Base-by-base conservation (phyloP, 2,888 invertebrate species). In the Notodonta ziczac region DNA sequence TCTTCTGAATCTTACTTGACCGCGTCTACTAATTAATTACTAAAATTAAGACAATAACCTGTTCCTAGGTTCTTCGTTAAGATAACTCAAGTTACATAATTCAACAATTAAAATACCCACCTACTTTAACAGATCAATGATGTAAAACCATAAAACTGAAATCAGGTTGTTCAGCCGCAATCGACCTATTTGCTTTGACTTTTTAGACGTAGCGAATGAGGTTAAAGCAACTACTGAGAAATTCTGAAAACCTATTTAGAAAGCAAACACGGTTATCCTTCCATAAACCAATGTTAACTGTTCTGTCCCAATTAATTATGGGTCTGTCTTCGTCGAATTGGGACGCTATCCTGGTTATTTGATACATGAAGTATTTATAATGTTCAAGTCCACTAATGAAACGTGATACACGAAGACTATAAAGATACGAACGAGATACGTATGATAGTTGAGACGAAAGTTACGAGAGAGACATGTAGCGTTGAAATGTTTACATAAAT, bases 211-310 rank as follows among this genome's bases (percentile, higher is more conserved):
- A 56, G 46, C 39, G 63, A 82, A 73, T 70, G 74, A 82, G 87
- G 85, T 86, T 83, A 76, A 68, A 74, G 83, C 85, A 87, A 90
- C 86, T 32, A 52, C 16, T 7, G 10, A 52, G 32, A 63, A 65
- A 39, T 53, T 58, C 73, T 61, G 69, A 78, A 86, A 72, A 86
- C 88, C 89, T 75, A 82, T 87, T 86, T 87, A 81, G 61, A 65
- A 55, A 72, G 56, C 69, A 74, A 88, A 90, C 87, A 86, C 89
- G 91, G 92, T 91, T 86, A 88, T 83, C 81, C 77, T 77, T 74
- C 79, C 39, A 54, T 54, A 54, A 78, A 75, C 77, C 69, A 67
- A 72, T 65, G 58, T 59, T 60, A 53, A 63, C 65, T 62, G 62
- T 76, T 56, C 66, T 72, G 66, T 67, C 55, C 35, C 53, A 51